Conservation (phyloP, 2,888 invertebrate genomes). For the Coelogynopora nodosa region DNA sequence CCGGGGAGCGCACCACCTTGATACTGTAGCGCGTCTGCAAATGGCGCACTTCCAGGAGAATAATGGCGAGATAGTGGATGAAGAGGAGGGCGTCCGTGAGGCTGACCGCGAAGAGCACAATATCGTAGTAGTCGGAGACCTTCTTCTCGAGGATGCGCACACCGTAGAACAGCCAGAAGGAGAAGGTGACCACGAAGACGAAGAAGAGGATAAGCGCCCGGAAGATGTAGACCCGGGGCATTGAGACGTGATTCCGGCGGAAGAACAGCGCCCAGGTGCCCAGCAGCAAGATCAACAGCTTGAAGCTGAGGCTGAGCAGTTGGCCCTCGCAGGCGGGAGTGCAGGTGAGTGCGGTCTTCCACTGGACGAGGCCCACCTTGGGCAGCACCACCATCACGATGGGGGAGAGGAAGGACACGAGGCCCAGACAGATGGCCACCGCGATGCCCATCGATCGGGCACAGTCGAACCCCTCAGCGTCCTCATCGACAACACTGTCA, state of each 20-base stretch:
- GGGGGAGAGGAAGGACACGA: constrained; percentile 82
- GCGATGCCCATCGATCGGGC: constrained; percentile 73
- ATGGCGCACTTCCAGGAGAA: constrained; percentile 86
- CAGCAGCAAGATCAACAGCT: constrained; percentile 78
- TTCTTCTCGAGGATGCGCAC: constrained; percentile 68
- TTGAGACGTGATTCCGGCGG: constrained; percentile 75
- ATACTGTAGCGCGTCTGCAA: constrained; percentile 75
- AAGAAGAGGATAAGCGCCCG: constrained; percentile 82
- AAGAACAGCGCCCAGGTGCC: constrained; percentile 90
- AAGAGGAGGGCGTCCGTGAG: constrained; percentile 87
- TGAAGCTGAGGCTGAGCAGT: constrained; percentile 82
- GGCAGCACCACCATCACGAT: constrained; percentile 90
- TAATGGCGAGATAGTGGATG: constrained; percentile 86
- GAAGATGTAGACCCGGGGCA: constrained; percentile 86
- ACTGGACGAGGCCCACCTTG: constrained; percentile 62
- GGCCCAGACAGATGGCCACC: constrained; percentile 74
- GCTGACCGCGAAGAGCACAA: constrained; percentile 86
- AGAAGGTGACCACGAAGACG: constrained; percentile 83
- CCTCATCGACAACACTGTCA: constrained; percentile 48
- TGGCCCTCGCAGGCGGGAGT: constrained; percentile 89
- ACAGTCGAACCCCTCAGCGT: constrained; percentile 55
- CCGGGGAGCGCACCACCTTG: constrained; percentile 81
- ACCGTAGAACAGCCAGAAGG: constrained; percentile 95
- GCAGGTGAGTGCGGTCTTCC: constrained; percentile 64
- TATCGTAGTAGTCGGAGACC: constrained; percentile 68